Percentiles rank a stretch among this genome's conserved stretches.
phyloP scores from a whole-genome alignment of 2,888 invertebrate genomes.

The Cataglyphis cursor region DNA sequence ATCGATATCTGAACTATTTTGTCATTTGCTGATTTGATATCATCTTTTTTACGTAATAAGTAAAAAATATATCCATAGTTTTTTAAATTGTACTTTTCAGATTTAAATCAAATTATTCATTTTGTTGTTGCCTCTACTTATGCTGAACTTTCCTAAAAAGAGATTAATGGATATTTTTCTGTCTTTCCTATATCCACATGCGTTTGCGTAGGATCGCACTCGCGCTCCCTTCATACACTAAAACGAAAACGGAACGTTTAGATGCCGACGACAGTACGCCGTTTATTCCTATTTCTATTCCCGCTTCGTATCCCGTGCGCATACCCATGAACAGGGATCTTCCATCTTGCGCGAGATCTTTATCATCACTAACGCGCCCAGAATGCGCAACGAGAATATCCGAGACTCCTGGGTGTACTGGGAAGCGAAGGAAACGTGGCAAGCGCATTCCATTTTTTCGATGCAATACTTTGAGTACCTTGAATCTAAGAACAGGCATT shows the following conservation, averaged over 20 bases:
- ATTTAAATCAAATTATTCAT: neutral
- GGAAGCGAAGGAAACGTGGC: constrained; percentile 19
- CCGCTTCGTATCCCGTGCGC: constrained; percentile 61
- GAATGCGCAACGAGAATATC: neutral
- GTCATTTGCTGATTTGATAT: neutral
- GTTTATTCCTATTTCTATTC: constrained; percentile 73
- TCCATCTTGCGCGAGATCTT: constrained; percentile 55
- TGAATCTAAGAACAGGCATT: neutral
- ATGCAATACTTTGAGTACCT: constrained; percentile 11
- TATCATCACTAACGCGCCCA: constrained; percentile 23
- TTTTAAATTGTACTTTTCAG: neutral
- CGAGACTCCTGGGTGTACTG: neutral
- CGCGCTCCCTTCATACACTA: constrained; percentile 78
- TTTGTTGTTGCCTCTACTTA: neutral
- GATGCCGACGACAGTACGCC: constrained; percentile 81
- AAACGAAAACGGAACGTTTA: constrained; percentile 76
- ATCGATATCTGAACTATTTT: neutral
- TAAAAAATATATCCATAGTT: neutral
- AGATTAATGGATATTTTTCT: constrained; percentile 57
- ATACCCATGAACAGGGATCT: constrained; percentile 70
- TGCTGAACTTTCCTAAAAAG: neutral
- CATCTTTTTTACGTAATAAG: neutral
- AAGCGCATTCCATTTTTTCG: constrained; percentile 35
- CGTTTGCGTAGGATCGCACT: constrained; percentile 78
- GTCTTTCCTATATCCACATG: constrained; percentile 79